A percentile compares a stretch with the other conserved stretches of the same genome.
phyloP scores from a whole-genome alignment of 2,797 vertebrate genomes.

The Dicrostonyx torquatus region DNA sequence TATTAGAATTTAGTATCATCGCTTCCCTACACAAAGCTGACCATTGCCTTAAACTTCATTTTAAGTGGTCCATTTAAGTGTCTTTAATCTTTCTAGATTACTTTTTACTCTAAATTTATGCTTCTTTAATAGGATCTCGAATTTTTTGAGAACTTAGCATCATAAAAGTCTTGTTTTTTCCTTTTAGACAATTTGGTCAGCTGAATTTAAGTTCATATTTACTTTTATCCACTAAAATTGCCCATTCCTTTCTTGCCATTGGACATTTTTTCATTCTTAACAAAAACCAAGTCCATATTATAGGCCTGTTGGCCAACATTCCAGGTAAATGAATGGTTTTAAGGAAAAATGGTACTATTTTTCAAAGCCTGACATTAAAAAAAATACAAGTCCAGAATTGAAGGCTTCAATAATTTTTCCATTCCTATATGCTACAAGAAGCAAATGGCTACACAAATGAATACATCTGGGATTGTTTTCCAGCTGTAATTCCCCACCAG shows the following conservation, averaged over 20 bases:
- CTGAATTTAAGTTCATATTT: conserved; percentile 81
- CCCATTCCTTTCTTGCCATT: conserved; percentile 83
- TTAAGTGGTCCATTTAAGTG: neutral
- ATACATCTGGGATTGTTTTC: conserved; percentile 92
- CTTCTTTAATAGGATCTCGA: conserved; percentile 68
- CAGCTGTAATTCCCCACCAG: conserved; percentile 90
- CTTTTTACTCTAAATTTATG: conserved; percentile 31
- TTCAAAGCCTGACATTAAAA: conserved; percentile 88
- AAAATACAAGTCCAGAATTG: conserved; percentile 88
- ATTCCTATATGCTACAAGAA: conserved; percentile 87
- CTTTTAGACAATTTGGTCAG: conserved; percentile 65
- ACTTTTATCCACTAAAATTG: conserved; percentile 84
- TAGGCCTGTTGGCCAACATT: conserved; percentile 88
- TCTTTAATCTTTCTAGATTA: conserved; percentile 57
- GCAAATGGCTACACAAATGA: conserved; percentile 88
- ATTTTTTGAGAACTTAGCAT: conserved; percentile 65
- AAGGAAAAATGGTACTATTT: conserved; percentile 88
- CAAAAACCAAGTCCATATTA: conserved; percentile 88
- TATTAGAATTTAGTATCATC: conserved; percentile 4
- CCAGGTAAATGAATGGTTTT: conserved; percentile 90
- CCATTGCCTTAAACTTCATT: neutral
- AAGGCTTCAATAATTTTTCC: conserved; percentile 89
- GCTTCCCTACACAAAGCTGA: neutral
- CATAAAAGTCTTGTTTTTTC: conserved; percentile 67
- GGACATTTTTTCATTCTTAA: conserved; percentile 86